Base-by-base conservation (phyloP, 2,888 invertebrate genomes). In the Electrophaes corylata region DNA sequence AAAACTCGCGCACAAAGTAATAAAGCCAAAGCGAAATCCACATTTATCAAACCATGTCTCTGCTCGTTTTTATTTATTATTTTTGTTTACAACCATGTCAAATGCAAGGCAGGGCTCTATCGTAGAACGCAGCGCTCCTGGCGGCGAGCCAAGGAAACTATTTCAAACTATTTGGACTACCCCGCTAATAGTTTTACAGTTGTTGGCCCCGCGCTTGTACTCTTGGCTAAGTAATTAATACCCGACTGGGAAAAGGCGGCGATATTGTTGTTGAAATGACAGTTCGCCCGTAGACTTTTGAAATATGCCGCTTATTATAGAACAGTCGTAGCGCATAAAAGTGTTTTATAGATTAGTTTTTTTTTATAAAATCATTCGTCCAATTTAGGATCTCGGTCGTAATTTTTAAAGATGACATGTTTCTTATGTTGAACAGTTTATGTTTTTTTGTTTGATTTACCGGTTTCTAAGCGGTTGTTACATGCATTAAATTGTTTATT, bases 101-200 rank as follows among this genome's bases (percentile, higher is more conserved):
- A 81, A 84, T 67, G 81, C 86, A 84, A 76, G 78, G 79, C 76
- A 72, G 69, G 83, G 79, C 86, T 87, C 85, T 83, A 83, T 87
- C 70, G 63, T 31, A n/a, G 68, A 62, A 47, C 65, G 68, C 69
- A 72, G 76, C 77, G 79, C 83, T 65, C 69, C 83, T 90, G 89
- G 89, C 88, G 78, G 72, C 47, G 61, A 43, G 86, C 89, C 89
- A 90, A 84, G 69, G 80, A 76, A 86, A 88, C 87, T 87, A 87
- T 87, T 87, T 78, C 81, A 73, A 86, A 86, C 81, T 83, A 84
- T 84, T 82, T 76, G 71, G 76, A 73, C 81, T 78, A 72, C 69
- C 78, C 72, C 72, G 84, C 79, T 88, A 88, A 88, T 88, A 88
- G 88, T 87, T 88, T 85, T 79, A 87, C 80, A 75, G 83, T 81